Base-by-base conservation (phyloP, 2,797 vertebrate species). In the Xenops minutus region DNA sequence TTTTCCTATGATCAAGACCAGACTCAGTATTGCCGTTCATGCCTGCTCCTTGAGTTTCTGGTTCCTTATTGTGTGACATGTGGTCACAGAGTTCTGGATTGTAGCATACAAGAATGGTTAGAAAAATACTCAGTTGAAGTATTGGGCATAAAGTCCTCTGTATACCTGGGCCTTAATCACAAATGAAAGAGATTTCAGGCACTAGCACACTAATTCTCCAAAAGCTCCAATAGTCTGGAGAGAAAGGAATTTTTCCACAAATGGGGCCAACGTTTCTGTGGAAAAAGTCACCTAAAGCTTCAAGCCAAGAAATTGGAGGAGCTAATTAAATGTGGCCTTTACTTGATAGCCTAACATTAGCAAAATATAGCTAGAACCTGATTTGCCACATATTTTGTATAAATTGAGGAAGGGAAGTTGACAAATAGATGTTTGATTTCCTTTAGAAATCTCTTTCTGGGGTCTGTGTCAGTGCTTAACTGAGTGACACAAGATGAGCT, bases 1-100 rank as follows among this genome's bases (percentile, higher is more conserved):
- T 89, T 73, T 81, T 93, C 26, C 22, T 81, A 8, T 44, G 74
- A 48, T 34, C 16, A 58, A 46, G 22, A 32, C 32, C 22, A 71
- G 69, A 49, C 5, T 64, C 16, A 15, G 4, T 37, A 75, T 54
- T 76, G 16, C 5, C 7, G 29, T 72, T 85, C 18, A 19, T 37
- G 52, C 30, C 18, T 76, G 15, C 27, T 76, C 12, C 51, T 51
- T 34, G 30, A 59, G 27, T 75, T 85, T 91, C 27, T 82, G 32
- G 13, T 55, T 37, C 26, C 22, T 61, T 16, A 23, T 54, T 64
- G 30, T 18, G 5, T 14, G 9, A 56, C 51, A 19, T 0, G 0
- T 22, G 32, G 20, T 64, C 32, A 34, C 22, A 12, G 7, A 41
- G 5, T 43, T 80, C 32, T 89, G 43, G 16, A 62, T 12, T 44